Conservation (phyloP, 2,797 vertebrate species). For the Gallinago stenura region DNA sequence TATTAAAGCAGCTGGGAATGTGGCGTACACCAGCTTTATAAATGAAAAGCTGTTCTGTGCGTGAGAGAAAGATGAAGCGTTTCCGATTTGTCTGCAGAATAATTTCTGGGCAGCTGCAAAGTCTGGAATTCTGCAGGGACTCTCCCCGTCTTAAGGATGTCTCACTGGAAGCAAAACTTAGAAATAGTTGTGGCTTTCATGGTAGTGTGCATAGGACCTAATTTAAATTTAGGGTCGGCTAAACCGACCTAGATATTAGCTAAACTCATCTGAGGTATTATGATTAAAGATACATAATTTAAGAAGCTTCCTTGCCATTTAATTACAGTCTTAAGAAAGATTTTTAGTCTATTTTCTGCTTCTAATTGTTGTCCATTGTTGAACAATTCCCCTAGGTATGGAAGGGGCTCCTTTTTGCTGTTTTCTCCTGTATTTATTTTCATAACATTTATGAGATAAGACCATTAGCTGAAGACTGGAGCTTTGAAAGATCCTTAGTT, state of each 20-base stretch:
- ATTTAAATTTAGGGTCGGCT: background rate
- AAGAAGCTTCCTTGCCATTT: background rate
- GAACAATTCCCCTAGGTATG: background rate
- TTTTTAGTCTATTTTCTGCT: background rate
- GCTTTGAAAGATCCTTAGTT: background rate
- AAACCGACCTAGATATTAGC: background rate
- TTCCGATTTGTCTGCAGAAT: constrained; percentile 15
- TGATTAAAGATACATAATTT: background rate
- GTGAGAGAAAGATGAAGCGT: background rate
- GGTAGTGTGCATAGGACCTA: background rate
- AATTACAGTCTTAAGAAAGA: background rate
- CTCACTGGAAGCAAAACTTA: background rate
- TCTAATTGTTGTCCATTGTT: background rate
- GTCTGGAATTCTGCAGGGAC: background rate
- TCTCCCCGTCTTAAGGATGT: background rate
- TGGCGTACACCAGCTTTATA: background rate
- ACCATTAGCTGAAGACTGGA: background rate
- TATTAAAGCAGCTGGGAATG: constrained; percentile 44
- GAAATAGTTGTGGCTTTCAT: background rate
- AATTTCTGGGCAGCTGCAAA: background rate
- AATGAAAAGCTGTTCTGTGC: background rate
- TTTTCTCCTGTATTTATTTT: background rate
- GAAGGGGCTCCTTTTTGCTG: background rate
- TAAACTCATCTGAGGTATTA: background rate
- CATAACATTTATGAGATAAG: background rate